Evolutionary conservation across 2,888 invertebrate species (phyloP).

Genomic region (Papilio gigon): DNA sequence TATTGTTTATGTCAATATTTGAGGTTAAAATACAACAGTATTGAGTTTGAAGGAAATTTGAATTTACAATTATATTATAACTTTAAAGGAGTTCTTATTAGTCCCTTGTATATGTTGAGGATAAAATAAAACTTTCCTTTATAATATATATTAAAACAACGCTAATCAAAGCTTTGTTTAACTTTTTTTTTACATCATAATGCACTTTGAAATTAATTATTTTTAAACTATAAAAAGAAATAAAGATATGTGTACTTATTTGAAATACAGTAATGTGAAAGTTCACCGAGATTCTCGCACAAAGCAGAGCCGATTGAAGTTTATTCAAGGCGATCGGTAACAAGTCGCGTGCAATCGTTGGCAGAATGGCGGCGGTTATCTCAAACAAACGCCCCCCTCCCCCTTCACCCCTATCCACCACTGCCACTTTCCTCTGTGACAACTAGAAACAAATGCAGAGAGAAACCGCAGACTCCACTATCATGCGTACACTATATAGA

Average conservation of each 20-base stretch:
- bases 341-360: constrained; percentile 14
- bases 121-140: constrained; percentile 4
- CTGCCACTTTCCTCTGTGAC: background rate
- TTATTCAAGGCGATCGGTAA: constrained; percentile 6
- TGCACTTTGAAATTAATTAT: too few relatives aligned
- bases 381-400: background rate
- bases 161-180: too few relatives aligned
- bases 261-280: background rate
- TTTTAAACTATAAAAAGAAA: too few relatives aligned
- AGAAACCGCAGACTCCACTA: constrained; percentile 11
- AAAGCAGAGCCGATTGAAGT: constrained; percentile 1
- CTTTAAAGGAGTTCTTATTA: constrained; percentile 8
- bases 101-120: background rate
- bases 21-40: constrained; percentile 8
- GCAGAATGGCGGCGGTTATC: constrained; percentile 8
- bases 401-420: background rate
- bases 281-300: background rate
- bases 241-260: too few relatives aligned
- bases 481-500: background rate
- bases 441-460: constrained; percentile 9
- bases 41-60: constrained; percentile 9
- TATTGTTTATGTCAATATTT: constrained; percentile 33
- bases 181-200: too few relatives aligned
- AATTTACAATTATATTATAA: background rate
- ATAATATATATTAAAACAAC: too few relatives aligned